phyloP scores from a whole-genome alignment of 2,888 invertebrate genomes.

The Heliconius ethilla region DNA sequence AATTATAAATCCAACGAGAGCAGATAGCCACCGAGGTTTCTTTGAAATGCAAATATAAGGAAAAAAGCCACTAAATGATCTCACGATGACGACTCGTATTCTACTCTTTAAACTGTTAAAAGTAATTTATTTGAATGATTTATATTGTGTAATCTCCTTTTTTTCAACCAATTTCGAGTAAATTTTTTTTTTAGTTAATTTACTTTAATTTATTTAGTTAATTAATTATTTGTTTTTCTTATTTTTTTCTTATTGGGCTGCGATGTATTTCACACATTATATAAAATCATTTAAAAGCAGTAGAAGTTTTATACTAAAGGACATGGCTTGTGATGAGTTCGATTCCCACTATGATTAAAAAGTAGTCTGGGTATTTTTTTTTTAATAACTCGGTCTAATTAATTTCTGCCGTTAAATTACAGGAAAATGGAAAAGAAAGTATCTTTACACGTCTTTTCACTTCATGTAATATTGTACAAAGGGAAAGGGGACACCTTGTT shows the following conservation, averaged over 20 bases:
- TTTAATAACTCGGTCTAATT: too few relatives aligned
- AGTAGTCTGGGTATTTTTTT: too few relatives aligned
- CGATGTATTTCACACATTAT: background rate
- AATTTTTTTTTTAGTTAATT: background rate
- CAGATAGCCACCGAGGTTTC: conserved; percentile 15
- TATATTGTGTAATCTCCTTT: background rate
- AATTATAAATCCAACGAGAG: background rate
- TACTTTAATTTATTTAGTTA: too few relatives aligned
- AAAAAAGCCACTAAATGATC: conserved; percentile 12
- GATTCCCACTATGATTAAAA: too few relatives aligned
- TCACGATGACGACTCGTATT: conserved; percentile 4
- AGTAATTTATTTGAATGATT: background rate
- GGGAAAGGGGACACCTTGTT: too few relatives aligned
- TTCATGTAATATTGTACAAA: too few relatives aligned
- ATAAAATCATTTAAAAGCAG: background rate
- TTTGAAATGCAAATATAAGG: conserved; percentile 23
- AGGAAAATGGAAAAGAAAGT: too few relatives aligned
- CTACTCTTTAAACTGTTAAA: background rate
- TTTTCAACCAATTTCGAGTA: background rate
- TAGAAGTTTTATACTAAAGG: too few relatives aligned
- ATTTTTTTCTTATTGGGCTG: too few relatives aligned
- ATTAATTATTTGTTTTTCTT: too few relatives aligned
- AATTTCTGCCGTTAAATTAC: too few relatives aligned
- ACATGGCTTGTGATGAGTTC: background rate
- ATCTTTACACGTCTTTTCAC: too few relatives aligned